Conservation (phyloP, 2,113 vertebrate genomes). For the Neogale vison region DNA sequence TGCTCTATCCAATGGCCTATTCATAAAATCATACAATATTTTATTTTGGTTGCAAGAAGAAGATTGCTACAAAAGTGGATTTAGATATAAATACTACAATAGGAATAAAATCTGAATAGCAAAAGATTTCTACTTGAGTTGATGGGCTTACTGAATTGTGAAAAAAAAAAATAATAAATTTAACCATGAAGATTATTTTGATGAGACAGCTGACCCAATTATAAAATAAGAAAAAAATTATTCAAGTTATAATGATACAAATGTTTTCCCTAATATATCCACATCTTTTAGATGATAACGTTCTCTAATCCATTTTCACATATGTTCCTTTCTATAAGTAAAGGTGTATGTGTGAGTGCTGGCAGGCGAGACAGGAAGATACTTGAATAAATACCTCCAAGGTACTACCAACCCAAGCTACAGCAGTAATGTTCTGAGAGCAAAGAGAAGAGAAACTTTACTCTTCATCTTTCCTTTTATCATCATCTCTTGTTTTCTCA, state of each 20-base stretch:
- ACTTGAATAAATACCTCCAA: constrained; percentile 20
- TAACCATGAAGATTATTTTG: constrained; percentile 14
- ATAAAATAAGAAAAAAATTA: constrained; percentile 33
- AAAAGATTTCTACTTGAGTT: constrained; percentile 28
- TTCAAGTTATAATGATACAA: background rate
- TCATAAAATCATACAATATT: constrained; percentile 42
- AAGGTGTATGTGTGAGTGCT: background rate
- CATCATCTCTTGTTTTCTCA: background rate
- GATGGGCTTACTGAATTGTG: background rate
- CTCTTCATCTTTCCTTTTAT: background rate
- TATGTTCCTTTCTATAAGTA: constrained; percentile 8
- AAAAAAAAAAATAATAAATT: constrained; percentile 1
- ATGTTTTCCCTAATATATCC: background rate
- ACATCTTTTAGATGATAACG: background rate
- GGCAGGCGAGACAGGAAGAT: accelerated
- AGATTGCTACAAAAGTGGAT: constrained; percentile 36
- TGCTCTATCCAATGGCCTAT: background rate
- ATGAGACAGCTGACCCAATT: background rate
- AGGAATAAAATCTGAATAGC: constrained; percentile 8
- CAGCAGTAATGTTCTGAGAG: background rate
- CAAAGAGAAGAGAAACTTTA: background rate
- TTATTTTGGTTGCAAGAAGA: constrained; percentile 46
- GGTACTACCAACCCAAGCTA: background rate
- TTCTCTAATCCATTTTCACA: constrained; percentile 36
- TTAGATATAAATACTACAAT: constrained; percentile 51